Conservation (phyloP, 2,888 invertebrate species). For the Dynastes maya region DNA sequence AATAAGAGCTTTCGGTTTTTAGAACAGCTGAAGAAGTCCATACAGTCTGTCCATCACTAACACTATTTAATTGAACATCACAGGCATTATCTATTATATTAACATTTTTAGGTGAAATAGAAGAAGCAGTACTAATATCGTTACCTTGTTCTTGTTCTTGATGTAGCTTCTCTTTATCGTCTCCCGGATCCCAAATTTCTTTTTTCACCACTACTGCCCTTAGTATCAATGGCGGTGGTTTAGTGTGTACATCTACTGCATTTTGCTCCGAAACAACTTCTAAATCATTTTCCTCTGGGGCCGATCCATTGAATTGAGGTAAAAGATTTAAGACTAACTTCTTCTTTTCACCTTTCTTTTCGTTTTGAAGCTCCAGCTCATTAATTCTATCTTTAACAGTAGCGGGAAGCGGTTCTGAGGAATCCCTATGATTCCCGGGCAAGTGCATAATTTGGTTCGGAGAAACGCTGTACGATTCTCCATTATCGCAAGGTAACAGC, state of each 20-base stretch:
- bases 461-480: constrained; percentile 90
- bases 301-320: constrained; percentile 71
- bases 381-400: constrained; percentile 82
- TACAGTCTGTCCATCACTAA: constrained; percentile 65
- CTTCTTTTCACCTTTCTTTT: constrained; percentile 65
- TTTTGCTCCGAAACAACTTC: constrained; percentile 57
- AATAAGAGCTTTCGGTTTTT: constrained; percentile 60
- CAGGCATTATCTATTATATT: constrained; percentile 66
- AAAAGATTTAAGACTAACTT: constrained; percentile 74
- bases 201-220: constrained; percentile 71
- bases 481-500: constrained; percentile 89
- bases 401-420: constrained; percentile 57
- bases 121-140: constrained; percentile 27
- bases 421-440: constrained; percentile 69
- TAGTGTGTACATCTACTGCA: constrained; percentile 50
- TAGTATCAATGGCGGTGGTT: constrained; percentile 62
- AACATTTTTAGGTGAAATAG: constrained; percentile 57
- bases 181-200: constrained; percentile 81
- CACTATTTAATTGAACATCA: constrained; percentile 68
- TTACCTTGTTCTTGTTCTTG: not conserved
- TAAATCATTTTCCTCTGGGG: constrained; percentile 61
- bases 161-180: constrained; percentile 61
- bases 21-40: constrained; percentile 71
- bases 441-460: constrained; percentile 92
- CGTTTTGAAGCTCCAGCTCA: constrained; percentile 78